phyloP scores from a whole-genome alignment of 2,113 vertebrate genomes.

The Philantomba maxwellii region DNA sequence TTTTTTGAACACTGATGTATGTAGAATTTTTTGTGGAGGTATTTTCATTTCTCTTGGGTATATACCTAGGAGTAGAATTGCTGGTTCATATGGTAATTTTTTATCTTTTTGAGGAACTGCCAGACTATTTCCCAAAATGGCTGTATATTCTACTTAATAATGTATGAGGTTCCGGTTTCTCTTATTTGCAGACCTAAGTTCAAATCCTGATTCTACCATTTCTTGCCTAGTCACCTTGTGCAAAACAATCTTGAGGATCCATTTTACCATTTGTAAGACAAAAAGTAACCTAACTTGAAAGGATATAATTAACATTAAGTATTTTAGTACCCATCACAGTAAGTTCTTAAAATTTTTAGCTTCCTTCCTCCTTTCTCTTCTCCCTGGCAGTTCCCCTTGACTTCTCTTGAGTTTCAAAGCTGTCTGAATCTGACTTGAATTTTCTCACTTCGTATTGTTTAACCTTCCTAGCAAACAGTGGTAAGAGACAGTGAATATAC shows the following conservation, averaged over 20 bases:
- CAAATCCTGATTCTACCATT: neutral
- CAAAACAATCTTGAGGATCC: neutral
- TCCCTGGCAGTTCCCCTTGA: neutral
- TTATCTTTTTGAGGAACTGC: neutral
- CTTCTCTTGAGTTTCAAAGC: neutral
- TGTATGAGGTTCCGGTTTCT: neutral
- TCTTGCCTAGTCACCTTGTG: neutral
- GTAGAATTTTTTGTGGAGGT: neutral
- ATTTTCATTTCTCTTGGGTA: neutral
- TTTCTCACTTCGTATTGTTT: neutral
- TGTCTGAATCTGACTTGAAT: neutral
- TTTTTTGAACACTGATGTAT: neutral
- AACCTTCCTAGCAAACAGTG: neutral
- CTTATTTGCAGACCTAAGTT: neutral
- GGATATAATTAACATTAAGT: neutral
- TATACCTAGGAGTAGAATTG: neutral
- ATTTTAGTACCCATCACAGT: neutral
- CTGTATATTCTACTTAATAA: neutral
- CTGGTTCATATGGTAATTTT: neutral
- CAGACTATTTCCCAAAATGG: neutral
- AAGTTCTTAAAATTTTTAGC: neutral
- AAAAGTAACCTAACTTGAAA: neutral
- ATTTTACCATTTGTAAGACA: conserved; percentile 12
- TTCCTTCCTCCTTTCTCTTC: neutral
- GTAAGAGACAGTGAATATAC: neutral